Conservation (phyloP, 2,797 vertebrate species). For the Anguilla pacifica region DNA sequence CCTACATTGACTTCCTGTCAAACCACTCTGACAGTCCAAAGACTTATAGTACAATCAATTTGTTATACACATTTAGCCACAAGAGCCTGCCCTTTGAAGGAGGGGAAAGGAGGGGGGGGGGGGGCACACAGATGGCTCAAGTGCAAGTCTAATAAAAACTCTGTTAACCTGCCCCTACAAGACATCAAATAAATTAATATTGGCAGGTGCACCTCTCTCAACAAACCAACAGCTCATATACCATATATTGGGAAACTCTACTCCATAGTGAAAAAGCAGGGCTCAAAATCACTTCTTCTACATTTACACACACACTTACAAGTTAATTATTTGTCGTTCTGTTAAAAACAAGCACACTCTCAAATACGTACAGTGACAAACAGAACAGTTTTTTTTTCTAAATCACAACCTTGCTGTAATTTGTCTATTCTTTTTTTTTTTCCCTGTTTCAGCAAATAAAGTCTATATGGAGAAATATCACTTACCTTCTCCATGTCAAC, state of each 20-base stretch:
- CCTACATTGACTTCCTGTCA: conserved; percentile 7
- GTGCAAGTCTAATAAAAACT: conserved; percentile 1
- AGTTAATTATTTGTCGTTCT: neutral
- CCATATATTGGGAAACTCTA: neutral
- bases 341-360: neutral
- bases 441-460: neutral
- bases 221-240: neutral
- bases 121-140: neutral
- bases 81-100: neutral
- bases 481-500: conserved; percentile 36
- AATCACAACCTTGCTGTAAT: neutral
- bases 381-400: neutral
- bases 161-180: conserved; percentile 2
- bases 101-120: neutral
- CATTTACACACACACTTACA: neutral
- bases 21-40: neutral
- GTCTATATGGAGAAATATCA: neutral
- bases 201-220: neutral
- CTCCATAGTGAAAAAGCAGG: neutral
- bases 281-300: neutral
- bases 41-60: conserved; percentile 10
- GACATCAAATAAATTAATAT: neutral
- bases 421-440: neutral
- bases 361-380: neutral
- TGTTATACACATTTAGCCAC: neutral